phyloP scores from a whole-genome alignment of 2,113 vertebrate species.

The Ciconia maguari region DNA sequence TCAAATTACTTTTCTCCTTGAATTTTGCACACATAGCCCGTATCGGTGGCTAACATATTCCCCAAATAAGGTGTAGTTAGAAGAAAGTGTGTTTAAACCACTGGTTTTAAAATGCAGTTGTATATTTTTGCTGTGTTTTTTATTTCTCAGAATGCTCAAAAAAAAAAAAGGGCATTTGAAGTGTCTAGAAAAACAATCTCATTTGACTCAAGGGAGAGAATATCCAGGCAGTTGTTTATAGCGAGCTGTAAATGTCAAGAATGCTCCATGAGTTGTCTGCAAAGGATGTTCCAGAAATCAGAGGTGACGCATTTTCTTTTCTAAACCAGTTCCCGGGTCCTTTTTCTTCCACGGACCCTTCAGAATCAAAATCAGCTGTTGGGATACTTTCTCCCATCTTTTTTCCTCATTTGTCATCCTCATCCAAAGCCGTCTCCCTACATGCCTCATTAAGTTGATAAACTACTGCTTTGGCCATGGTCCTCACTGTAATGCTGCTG shows the following conservation, averaged over 20 bases:
- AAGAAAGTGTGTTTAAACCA: not conserved
- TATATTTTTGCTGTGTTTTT: not conserved
- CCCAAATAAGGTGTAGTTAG: not conserved
- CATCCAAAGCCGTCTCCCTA: not conserved
- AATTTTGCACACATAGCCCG: not conserved
- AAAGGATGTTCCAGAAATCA: not conserved
- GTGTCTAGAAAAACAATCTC: not conserved
- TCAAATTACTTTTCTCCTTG: not conserved
- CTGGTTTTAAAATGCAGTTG: accelerated
- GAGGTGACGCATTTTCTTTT: not conserved
- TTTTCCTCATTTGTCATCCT: not conserved
- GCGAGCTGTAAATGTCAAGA: not conserved
- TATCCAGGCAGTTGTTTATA: slow-evolving; percentile 8
- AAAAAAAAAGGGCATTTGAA: too few species aligned
- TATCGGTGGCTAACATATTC: accelerated
- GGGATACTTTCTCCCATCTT: not conserved
- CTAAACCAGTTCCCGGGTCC: not conserved
- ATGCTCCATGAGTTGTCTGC: not conserved
- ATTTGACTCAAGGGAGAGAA: not conserved
- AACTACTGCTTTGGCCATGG: not conserved
- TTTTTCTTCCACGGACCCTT: not conserved
- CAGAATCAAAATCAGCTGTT: not conserved
- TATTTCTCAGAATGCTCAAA: not conserved
- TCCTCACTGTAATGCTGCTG: not conserved
- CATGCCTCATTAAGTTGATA: not conserved